Evolutionary conservation across 30 jellyfish, hydroid and myxozoan genomes (phyloP), one percentile per base, ranked within the genome.

Genomic region (Mastigias papua): DNA sequence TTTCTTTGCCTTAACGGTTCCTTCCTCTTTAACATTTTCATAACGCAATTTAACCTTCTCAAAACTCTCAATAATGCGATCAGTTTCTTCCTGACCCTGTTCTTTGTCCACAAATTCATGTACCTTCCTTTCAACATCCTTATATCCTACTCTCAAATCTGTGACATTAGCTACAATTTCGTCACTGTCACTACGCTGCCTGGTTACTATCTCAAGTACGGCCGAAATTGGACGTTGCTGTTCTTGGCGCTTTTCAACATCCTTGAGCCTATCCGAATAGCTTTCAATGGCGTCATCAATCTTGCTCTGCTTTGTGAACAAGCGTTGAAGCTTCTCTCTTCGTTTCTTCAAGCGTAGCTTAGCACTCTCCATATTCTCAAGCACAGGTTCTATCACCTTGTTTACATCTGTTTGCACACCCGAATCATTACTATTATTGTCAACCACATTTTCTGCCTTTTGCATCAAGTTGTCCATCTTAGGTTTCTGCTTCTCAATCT

Each of bases 171-270:
- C 81, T 35, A 81, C 33, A 13, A 93, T 46, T 0, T 37, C 50
- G 0, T 86, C 97, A 31, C 92, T 87, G 80, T 76, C 60, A 34
- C 42, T 21, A 9, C 48, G 78, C 81, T 93, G 98, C 77, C 87
- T 93, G 84, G 61, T 77, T 42, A 88, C 97, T 76, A 82, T 73
- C n/a, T 82, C 86, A 57, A 73, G 35, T 42, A 69, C 67, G 42
- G 98, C 98, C 6, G 98, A 93, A 63, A 87, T 90, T 2, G 95
- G 97, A 30, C 81, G 61, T 68, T 86, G 70, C 54, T 87, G 87
- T 23, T 80, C 89, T 46, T 85, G 92, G 21, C 64, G 68, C 70
- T 75, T 88, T 65, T 93, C 97, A 29, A 88, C 49, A 70, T 58
- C 80, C 77, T 73, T 82, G 27, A 93, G 28, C 28, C 89, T 80